Evolutionary conservation across 2,113 vertebrate species (phyloP).

Genomic region (Ammospiza nelsoni): DNA sequence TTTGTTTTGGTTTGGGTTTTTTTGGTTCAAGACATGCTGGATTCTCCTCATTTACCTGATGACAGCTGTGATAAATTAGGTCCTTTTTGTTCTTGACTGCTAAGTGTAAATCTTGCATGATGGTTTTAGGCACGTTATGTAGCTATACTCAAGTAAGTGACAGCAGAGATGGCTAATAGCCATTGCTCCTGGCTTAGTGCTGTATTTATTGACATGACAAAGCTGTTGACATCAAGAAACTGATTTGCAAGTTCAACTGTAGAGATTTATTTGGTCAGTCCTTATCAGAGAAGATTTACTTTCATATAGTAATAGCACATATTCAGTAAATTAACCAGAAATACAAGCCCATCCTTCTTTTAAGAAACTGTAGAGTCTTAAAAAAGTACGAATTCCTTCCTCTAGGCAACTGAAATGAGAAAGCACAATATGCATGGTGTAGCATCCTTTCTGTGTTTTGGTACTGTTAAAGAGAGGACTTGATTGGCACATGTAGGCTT

Average conservation of each 20-base stretch:
- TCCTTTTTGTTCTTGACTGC: background rate
- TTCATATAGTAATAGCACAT: background rate
- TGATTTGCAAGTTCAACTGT: background rate
- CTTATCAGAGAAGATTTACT: background rate
- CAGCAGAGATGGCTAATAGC: background rate
- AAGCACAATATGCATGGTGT: background rate
- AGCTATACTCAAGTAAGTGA: background rate
- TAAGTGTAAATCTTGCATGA: slow-evolving; percentile 7
- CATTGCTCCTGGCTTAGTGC: background rate
- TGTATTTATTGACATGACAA: background rate
- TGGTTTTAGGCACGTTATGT: background rate
- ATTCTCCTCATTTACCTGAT: slow-evolving; percentile 11
- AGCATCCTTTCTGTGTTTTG: background rate
- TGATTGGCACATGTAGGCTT: background rate
- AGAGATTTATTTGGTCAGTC: slow-evolving; percentile 9
- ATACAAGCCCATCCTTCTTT: background rate
- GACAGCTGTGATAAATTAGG: background rate
- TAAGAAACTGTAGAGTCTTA: background rate
- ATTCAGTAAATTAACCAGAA: background rate
- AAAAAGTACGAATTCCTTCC: background rate
- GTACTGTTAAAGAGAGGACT: background rate
- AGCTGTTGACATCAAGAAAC: slow-evolving; percentile 8
- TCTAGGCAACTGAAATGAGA: background rate
- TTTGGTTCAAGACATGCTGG: background rate
- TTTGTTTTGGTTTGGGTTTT: background rate